A percentile compares a stretch with the other conserved stretches of the same genome.
Conservation (phyloP, 1,140 invertebrate species). For the Aporrectodea caliginosa region DNA sequence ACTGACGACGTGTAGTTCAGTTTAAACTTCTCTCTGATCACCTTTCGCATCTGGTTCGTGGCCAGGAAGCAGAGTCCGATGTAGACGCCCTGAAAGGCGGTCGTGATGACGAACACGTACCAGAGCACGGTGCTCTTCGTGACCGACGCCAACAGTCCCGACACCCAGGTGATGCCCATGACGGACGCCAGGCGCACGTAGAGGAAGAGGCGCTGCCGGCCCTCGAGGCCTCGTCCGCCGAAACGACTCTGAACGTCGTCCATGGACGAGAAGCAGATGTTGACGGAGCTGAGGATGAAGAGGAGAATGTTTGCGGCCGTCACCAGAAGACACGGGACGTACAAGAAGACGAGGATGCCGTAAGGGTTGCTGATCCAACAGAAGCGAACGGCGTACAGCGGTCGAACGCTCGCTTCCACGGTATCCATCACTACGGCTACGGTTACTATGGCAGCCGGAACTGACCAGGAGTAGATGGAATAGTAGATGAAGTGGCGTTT, state of each 20-base stretch:
- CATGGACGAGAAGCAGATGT: conserved; percentile 52
- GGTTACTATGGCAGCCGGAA: conserved; percentile 55
- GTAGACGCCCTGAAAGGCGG: conserved; percentile 39
- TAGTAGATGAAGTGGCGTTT: conserved; percentile 56
- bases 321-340: conserved; percentile 43
- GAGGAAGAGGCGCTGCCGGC: conserved; percentile 47
- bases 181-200: conserved; percentile 58
- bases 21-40: neutral
- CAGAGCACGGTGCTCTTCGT: conserved; percentile 32
- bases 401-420: conserved; percentile 27
- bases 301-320: conserved; percentile 45
- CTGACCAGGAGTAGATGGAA: conserved; percentile 58
- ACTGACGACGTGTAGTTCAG: neutral
- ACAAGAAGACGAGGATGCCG: conserved; percentile 48
- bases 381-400: conserved; percentile 39
- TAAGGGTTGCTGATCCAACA: conserved; percentile 54
- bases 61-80: conserved; percentile 25
- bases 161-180: conserved; percentile 51
- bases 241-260: conserved; percentile 20
- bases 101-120: conserved; percentile 39
- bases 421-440: conserved; percentile 55
- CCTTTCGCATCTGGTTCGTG: neutral
- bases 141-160: conserved; percentile 43
- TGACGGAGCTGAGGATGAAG: conserved; percentile 46
- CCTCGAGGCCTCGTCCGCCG: neutral